Conservation (phyloP, 2,113 vertebrate genomes). For the Sporophila hypoxantha region DNA sequence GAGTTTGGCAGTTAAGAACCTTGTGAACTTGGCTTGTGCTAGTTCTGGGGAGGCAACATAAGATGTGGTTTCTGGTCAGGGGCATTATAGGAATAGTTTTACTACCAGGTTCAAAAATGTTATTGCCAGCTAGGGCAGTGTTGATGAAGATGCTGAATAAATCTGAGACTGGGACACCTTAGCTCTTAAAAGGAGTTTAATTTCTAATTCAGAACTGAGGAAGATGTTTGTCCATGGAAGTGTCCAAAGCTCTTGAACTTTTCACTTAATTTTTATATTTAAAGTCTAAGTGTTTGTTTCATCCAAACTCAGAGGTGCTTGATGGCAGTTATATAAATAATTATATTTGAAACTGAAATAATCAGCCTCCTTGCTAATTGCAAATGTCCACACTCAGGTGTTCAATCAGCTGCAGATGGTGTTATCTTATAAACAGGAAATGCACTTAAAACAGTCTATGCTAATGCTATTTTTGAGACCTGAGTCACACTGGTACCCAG, state of each 20-base stretch:
- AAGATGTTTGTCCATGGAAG: background rate
- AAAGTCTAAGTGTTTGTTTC: background rate
- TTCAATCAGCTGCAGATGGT: background rate
- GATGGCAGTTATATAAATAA: background rate
- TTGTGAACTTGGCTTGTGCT: background rate
- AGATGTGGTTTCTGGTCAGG: background rate
- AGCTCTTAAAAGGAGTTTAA: background rate
- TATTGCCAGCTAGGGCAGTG: background rate
- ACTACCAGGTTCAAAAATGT: background rate
- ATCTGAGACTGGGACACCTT: background rate
- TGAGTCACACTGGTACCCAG: background rate
- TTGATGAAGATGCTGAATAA: background rate
- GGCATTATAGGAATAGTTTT: background rate
- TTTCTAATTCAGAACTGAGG: background rate
- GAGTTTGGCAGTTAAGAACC: background rate
- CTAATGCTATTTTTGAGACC: background rate
- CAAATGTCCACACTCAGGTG: background rate
- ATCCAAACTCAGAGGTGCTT: background rate
- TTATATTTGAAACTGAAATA: background rate
- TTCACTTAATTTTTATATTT: background rate
- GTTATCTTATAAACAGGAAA: constrained; percentile 33
- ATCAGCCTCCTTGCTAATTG: background rate
- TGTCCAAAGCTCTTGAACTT: background rate
- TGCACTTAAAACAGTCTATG: background rate
- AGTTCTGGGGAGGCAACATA: background rate